A percentile compares a stretch with the other conserved stretches of the same genome.
phyloP scores from a whole-genome alignment of 1,140 invertebrate species.

The Penaeus japonicus region DNA sequence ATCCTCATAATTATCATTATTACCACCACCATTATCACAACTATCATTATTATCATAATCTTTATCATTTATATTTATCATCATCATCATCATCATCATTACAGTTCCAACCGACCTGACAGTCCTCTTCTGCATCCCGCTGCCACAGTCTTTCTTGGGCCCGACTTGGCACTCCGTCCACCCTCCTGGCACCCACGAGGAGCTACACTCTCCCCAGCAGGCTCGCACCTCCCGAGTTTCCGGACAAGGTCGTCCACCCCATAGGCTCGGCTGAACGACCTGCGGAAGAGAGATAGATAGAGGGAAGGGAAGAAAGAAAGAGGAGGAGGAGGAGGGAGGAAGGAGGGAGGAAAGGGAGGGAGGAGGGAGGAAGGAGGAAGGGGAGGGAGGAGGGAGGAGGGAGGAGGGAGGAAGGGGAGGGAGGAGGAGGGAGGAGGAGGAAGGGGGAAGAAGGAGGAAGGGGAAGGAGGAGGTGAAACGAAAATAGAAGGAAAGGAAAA shows the following conservation, averaged over 20 bases:
- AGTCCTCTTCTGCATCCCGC: conserved; percentile 64
- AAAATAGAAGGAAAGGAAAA: too few species aligned
- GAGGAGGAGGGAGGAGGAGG: too few species aligned
- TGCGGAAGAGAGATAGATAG: conserved; percentile 32
- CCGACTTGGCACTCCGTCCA: conserved; percentile 69
- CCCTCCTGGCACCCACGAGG: conserved; percentile 64
- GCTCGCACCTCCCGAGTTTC: conserved; percentile 39
- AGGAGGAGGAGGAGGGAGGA: background rate
- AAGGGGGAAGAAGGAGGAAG: too few species aligned
- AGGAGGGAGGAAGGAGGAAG: too few species aligned
- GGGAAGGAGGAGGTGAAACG: too few species aligned
- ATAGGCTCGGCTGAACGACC: conserved; percentile 57
- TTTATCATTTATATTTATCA: background rate
- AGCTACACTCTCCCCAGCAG: conserved; percentile 60
- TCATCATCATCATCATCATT: background rate
- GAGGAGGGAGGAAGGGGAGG: too few species aligned
- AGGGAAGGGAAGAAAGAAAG: background rate
- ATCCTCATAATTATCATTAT: too few species aligned
- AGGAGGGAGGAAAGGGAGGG: too few species aligned
- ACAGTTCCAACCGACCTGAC: conserved; percentile 62
- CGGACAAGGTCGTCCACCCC: conserved; percentile 64
- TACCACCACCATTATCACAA: background rate
- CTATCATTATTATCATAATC: background rate
- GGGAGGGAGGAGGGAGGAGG: too few species aligned
- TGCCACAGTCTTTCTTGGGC: conserved; percentile 64